Conservation (phyloP, 1,140 invertebrate species). For the Achatina immaculata region DNA sequence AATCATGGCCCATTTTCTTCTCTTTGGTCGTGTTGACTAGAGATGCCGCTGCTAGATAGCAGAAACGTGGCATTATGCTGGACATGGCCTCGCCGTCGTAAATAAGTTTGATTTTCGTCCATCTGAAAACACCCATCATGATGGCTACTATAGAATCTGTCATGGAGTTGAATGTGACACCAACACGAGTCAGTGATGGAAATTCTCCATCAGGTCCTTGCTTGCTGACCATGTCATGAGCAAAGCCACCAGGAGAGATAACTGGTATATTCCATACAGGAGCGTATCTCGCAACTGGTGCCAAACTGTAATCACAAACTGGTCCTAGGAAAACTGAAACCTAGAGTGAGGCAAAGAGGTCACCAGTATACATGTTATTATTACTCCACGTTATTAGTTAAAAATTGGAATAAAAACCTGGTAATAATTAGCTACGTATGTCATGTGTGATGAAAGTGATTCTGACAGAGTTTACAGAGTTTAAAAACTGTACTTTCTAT, state of each 20-base stretch:
- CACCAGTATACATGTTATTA: no score
- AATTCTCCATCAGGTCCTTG: constrained; percentile 46
- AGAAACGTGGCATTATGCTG: constrained; percentile 73
- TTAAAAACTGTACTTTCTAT: no score
- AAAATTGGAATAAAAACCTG: no score
- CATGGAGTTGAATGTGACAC: constrained; percentile 79
- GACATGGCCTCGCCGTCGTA: constrained; percentile 79
- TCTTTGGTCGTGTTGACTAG: constrained; percentile 64
- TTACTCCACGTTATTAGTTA: no score
- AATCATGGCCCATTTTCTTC: constrained; percentile 71
- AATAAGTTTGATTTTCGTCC: constrained; percentile 80
- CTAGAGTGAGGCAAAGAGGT: background rate
- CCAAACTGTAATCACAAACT: constrained; percentile 91
- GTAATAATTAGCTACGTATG: no score
- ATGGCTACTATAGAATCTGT: constrained; percentile 78
- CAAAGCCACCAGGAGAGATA: constrained; percentile 86
- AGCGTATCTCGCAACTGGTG: constrained; percentile 89
- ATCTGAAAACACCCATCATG: constrained; percentile 74
- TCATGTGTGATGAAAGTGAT: no score
- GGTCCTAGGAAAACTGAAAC: constrained; percentile 85
- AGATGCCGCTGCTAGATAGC: constrained; percentile 57
- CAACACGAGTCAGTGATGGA: constrained; percentile 57
- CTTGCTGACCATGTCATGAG: constrained; percentile 79
- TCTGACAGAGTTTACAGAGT: no score
- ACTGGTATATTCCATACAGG: constrained; percentile 90